Evolutionary conservation across 2,888 invertebrate species (phyloP), one percentile per base, ranked within the genome.

Genomic region (Octodonta nipae): DNA sequence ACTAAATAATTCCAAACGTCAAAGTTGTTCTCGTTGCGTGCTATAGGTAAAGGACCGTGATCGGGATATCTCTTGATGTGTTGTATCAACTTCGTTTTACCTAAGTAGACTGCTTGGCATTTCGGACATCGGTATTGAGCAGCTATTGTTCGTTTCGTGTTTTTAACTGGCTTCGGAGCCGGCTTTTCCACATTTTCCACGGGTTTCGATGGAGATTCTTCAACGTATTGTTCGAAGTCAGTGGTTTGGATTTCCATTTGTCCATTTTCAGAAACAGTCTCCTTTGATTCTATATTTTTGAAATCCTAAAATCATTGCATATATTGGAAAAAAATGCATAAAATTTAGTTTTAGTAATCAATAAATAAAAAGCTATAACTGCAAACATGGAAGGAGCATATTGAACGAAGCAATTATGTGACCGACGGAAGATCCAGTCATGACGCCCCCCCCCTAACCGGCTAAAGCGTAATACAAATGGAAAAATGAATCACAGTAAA

Each of bases 91-190:
- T 71, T 67, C 15, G 63, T 67, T 43, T 66, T 62, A 4, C 75
- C 76, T 31, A 76, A 57, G 52, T 76, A 78, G 10, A 71, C 68
- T 51, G 75, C 76, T 32, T 67, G 64, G 54, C 78, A 78, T n/a
- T 68, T 69, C 2, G 70, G 68, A 52, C 77, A 78, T 17, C 67
- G 61, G 47, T 68, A 72, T 28, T 66, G 64, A 26, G 67, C 56
- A 1, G 67, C 60, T 38, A 68, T 64, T 32, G 61, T 66, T 27
- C 68, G 60, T 47, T 49, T 52, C 17, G 11, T 41, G 40, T 12
- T n/a, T n/a, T n/a, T n/a, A n/a, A n/a, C n/a, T n/a, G n/a, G n/a
- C n/a, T n/a, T n/a, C n/a, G n/a, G n/a, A n/a, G n/a, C n/a, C n/a
- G 13, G 41, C 26, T 28, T 15, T n/a, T 29, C 5, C 8, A 32